Evolutionary conservation across 1,140 invertebrate species (phyloP).

Genomic region (Pogonognathellus flavescens): DNA sequence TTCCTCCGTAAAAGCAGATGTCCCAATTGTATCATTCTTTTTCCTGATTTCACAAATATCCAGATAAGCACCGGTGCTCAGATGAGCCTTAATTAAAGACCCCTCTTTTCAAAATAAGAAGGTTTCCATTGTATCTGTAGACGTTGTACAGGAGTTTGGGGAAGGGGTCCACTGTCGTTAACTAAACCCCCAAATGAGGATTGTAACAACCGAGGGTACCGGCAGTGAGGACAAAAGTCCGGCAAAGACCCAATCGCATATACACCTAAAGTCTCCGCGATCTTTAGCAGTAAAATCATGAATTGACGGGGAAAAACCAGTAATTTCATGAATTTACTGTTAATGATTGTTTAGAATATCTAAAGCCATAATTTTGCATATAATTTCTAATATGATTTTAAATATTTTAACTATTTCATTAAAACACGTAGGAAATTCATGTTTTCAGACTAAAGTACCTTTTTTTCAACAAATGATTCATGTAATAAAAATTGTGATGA

Average conservation of each 20-base stretch:
- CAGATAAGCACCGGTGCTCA: constrained; percentile 32
- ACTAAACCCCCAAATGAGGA: constrained; percentile 62
- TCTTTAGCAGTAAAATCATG: too few species aligned
- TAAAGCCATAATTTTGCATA: too few species aligned
- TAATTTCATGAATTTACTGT: too few species aligned
- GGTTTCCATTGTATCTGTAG: constrained; percentile 41
- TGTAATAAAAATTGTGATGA: too few species aligned
- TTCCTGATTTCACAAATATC: constrained; percentile 29
- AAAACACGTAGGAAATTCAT: too few species aligned
- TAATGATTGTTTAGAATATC: too few species aligned
- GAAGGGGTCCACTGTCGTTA: constrained; percentile 63
- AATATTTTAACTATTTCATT: too few species aligned
- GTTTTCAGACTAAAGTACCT: too few species aligned
- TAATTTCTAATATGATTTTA: too few species aligned
- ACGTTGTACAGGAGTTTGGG: constrained; percentile 53
- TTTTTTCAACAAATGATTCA: too few species aligned
- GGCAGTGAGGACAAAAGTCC: constrained; percentile 57
- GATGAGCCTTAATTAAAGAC: background rate
- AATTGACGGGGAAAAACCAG: too few species aligned
- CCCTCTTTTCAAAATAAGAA: constrained; percentile 18
- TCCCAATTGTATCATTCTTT: constrained; percentile 21
- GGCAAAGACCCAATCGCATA: constrained; percentile 62
- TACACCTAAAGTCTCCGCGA: too few species aligned
- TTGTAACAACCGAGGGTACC: constrained; percentile 47
- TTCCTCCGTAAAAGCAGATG: background rate